phyloP scores from a whole-genome alignment of 2,797 vertebrate genomes.

The Catostomus latipinnis region DNA sequence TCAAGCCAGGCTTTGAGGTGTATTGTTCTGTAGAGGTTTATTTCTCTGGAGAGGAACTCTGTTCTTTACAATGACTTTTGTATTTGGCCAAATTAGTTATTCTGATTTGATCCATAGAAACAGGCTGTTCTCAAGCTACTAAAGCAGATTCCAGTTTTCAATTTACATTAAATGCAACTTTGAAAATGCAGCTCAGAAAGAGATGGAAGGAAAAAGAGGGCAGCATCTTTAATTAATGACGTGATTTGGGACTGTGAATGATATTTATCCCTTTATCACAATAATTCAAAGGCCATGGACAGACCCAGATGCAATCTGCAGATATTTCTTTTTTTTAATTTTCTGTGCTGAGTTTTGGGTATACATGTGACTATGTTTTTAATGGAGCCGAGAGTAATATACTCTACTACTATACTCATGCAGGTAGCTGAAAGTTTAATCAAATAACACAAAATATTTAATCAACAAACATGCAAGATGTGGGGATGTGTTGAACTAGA shows the following conservation, averaged over 20 bases:
- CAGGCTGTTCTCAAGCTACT: constrained; percentile 12
- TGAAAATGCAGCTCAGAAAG: not conserved
- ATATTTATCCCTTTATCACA: not conserved
- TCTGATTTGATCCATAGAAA: constrained; percentile 45
- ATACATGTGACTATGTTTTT: too few relatives aligned
- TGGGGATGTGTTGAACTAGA: too few relatives aligned
- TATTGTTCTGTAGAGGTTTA: constrained; percentile 42
- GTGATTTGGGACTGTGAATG: constrained; percentile 9
- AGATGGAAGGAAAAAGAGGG: not conserved
- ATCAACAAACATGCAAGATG: too few relatives aligned
- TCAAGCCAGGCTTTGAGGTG: constrained; percentile 45
- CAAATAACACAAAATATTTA: too few relatives aligned
- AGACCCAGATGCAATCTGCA: too few relatives aligned
- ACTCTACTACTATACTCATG: too few relatives aligned
- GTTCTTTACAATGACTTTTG: constrained; percentile 47
- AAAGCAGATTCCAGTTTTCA: constrained; percentile 38
- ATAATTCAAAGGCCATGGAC: too few relatives aligned
- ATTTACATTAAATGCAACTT: constrained; percentile 15
- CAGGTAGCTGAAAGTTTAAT: too few relatives aligned
- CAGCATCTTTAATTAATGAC: constrained; percentile 7
- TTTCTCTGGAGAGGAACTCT: constrained; percentile 31
- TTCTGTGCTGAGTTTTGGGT: too few relatives aligned
- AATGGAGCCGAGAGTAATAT: too few relatives aligned
- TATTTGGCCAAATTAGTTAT: constrained; percentile 41
- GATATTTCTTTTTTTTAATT: too few relatives aligned